phyloP scores from a whole-genome alignment of 2,888 invertebrate species.

The Selenia dentaria region DNA sequence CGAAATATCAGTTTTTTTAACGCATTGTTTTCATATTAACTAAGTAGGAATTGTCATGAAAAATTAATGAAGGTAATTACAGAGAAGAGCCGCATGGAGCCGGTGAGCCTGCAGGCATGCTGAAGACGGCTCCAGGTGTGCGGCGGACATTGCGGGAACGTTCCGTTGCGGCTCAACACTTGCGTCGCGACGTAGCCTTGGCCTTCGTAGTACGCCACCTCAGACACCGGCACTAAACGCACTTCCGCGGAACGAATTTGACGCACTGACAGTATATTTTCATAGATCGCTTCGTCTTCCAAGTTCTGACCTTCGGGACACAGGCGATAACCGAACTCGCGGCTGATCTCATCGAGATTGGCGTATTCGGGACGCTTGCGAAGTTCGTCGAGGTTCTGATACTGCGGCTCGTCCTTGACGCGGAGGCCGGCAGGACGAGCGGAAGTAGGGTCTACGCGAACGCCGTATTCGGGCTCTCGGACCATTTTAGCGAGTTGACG shows the following conservation, averaged over 20 bases:
- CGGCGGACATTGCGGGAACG: slow-evolving; percentile 80
- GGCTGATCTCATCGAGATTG: slow-evolving; percentile 78
- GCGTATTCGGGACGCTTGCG: slow-evolving; percentile 80
- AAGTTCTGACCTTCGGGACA: slow-evolving; percentile 82
- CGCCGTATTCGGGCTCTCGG: slow-evolving; percentile 72
- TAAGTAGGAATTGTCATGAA: background rate
- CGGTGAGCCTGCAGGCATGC: slow-evolving; percentile 67
- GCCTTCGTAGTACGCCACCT: slow-evolving; percentile 78
- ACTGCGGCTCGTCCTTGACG: slow-evolving; percentile 76
- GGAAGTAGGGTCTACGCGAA: slow-evolving; percentile 70
- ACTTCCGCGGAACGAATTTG: slow-evolving; percentile 80
- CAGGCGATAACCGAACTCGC: slow-evolving; percentile 79
- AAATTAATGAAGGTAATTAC: slow-evolving; percentile 54
- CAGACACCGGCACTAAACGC: slow-evolving; percentile 79
- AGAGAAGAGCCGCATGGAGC: slow-evolving; percentile 68
- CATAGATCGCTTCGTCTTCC: slow-evolving; percentile 81
- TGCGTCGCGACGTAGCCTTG: slow-evolving; percentile 81
- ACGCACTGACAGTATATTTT: slow-evolving; percentile 80
- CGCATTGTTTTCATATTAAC: slow-evolving; percentile 34
- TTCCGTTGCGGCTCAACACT: slow-evolving; percentile 77
- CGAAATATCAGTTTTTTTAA: slow-evolving; percentile 56
- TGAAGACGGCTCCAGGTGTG: slow-evolving; percentile 78
- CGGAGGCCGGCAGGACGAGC: slow-evolving; percentile 63
- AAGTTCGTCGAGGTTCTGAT: slow-evolving; percentile 76
- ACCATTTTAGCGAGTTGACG: slow-evolving; percentile 73